Evolutionary conservation across 2,113 vertebrate genomes (phyloP).

Genomic region (Sciurus niger): DNA sequence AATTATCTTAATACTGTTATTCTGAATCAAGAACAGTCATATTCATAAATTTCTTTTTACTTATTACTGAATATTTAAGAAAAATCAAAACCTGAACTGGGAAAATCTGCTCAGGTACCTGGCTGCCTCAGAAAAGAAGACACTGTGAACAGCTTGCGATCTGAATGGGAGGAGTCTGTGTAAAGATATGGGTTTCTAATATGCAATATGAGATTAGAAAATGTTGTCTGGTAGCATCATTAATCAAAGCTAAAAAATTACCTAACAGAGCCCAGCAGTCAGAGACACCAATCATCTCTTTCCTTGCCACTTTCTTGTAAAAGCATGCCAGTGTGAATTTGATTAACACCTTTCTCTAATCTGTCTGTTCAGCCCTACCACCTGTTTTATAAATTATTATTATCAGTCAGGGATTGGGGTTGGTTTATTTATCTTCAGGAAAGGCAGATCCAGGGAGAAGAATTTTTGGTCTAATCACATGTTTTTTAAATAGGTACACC

Average conservation of each 20-base stretch:
- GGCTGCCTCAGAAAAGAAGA: neutral
- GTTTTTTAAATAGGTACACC: conserved; percentile 47
- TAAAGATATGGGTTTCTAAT: conserved; percentile 30
- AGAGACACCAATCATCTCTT: conserved; percentile 29
- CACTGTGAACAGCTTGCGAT: neutral
- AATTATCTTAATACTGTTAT: neutral
- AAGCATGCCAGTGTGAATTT: conserved; percentile 49
- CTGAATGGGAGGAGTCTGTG: neutral
- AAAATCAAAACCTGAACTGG: conserved; percentile 39
- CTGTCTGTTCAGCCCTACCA: conserved; percentile 44
- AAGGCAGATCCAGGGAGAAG: neutral
- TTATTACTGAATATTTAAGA: conserved; percentile 39
- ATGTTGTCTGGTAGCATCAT: neutral
- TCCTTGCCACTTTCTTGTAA: conserved; percentile 35
- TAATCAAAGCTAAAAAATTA: conserved; percentile 66
- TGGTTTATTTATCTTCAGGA: conserved; percentile 67
- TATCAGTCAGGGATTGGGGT: neutral
- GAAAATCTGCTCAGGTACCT: neutral
- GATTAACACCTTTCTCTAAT: conserved; percentile 68
- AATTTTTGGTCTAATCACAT: conserved; percentile 40
- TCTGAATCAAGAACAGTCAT: conserved; percentile 20
- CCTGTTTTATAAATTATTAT: conserved; percentile 66
- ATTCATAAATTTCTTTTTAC: neutral
- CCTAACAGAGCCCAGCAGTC: conserved; percentile 21
- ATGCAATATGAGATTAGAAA: neutral